Conservation (phyloP, 2,888 invertebrate species). For the Belgica antarctica region DNA sequence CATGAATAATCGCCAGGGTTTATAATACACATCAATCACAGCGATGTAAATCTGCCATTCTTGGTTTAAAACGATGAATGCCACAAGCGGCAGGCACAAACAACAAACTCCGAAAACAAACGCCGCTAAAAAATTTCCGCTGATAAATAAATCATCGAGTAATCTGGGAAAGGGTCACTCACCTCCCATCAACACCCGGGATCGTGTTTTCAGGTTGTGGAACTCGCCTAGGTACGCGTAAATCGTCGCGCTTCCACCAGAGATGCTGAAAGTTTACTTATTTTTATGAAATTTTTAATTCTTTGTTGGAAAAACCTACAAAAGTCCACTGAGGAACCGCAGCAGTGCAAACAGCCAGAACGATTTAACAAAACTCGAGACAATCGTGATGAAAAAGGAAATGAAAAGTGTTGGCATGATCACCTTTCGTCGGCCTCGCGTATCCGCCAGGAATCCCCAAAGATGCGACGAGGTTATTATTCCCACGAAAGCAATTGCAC, state of each 20-base stretch:
- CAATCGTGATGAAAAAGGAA: conserved; percentile 55
- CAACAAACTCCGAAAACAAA: conserved; percentile 52
- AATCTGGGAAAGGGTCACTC: background rate
- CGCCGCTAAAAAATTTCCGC: conserved; percentile 46
- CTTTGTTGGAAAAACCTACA: conserved; percentile 51
- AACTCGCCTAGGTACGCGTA: conserved; percentile 60
- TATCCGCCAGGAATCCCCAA: conserved; percentile 61
- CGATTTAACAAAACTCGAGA: conserved; percentile 56
- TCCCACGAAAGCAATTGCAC: conserved; percentile 54
- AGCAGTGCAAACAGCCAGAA: conserved; percentile 57
- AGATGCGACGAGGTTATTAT: conserved; percentile 59
- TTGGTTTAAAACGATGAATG: conserved; percentile 52
- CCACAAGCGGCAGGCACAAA: conserved; percentile 51
- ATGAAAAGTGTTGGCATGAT: conserved; percentile 56
- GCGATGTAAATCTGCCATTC: conserved; percentile 50
- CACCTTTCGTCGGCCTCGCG: conserved; percentile 56
- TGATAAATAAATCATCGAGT: background rate
- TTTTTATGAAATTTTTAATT: background rate
- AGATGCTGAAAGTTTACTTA: conserved; percentile 49
- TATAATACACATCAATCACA: conserved; percentile 49
- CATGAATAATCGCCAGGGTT: conserved; percentile 52
- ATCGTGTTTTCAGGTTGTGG: conserved; percentile 55
- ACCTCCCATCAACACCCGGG: conserved; percentile 53
- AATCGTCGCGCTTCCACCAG: conserved; percentile 57
- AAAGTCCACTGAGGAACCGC: conserved; percentile 58